Base-by-base conservation (phyloP, 2,888 invertebrate species). In the Callosobruchus maculatus region DNA sequence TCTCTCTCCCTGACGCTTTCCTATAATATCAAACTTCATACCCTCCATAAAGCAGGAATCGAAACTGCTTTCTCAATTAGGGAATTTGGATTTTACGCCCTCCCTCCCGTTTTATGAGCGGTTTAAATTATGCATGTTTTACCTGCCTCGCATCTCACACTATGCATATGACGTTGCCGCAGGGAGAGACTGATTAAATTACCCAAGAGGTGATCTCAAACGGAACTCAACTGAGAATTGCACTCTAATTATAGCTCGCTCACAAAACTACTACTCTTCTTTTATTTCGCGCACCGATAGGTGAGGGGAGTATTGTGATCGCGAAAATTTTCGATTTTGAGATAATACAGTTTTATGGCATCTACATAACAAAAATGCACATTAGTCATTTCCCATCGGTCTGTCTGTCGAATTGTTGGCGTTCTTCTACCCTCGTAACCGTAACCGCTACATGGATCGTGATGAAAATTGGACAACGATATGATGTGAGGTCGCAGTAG, bases 1-100 rank as follows among this genome's bases (percentile, higher is more conserved):
- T 49, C 49, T 49, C 49, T 49, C 49, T 49, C 49, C 13, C 49
- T 26, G 18, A 85, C 84, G 85, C 84, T 84, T 85, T 84, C 83
- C 85, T 84, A 85, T 84, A 86, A 21, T 22, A 68, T 86, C 85
- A 85, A 85, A 85, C 84, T 85, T 85, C 85, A 85, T 85, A 83
- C 85, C 85, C 85, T 79, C 81, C 84, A 82, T 83, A 84, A 84
- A 84, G 81, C 82, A 81, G 78, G 82, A 82, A 83, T 84, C 83
- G 83, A 83, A 84, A 84, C 83, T 83, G 81, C 82, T 82, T 82
- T 83, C 83, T 68, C 85, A 86, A 86, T 85, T 85, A 85, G 84
- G 85, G 84, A 85, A 85, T 85, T 85, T 82, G 83, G 83, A 84
- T 85, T 85, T 85, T 84, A 85, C 83, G 21, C 21, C 68, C 21